Evolutionary conservation across 2,888 invertebrate genomes (phyloP).

Genomic region (Catocala sponsa): DNA sequence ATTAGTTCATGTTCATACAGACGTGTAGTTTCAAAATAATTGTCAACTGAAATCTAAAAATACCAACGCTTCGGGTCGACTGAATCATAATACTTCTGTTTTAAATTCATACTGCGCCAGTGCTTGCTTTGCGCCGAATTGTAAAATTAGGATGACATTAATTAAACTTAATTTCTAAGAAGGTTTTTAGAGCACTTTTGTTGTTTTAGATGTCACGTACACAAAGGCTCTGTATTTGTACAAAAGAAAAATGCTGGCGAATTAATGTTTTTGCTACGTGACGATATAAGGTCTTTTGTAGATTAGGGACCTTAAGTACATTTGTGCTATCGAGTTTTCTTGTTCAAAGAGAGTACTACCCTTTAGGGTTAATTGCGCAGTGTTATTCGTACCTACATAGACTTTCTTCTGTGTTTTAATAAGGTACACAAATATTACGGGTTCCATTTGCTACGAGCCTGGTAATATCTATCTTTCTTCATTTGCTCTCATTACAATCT

Average conservation of each 20-base stretch:
- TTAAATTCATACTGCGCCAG: constrained; percentile 37
- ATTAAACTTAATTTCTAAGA: constrained; percentile 31
- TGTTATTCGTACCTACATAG: too few relatives aligned
- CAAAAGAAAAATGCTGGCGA: constrained; percentile 1
- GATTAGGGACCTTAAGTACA: background rate
- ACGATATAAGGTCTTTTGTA: background rate
- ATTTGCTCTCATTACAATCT: too few relatives aligned
- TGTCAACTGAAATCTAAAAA: constrained; percentile 68
- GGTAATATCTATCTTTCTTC: too few relatives aligned
- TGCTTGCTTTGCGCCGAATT: constrained; percentile 29
- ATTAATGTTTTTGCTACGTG: constrained; percentile 4
- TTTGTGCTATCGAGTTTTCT: too few relatives aligned
- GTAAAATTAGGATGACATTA: constrained; percentile 44
- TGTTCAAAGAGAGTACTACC: too few relatives aligned
- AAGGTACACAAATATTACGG: too few relatives aligned
- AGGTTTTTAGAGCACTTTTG: constrained; percentile 2
- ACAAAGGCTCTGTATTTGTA: constrained; percentile 7
- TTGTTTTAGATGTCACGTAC: constrained; percentile 11
- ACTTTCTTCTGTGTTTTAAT: too few relatives aligned
- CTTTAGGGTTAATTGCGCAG: too few relatives aligned
- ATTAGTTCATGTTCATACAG: constrained; percentile 1
- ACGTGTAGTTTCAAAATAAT: constrained; percentile 52
- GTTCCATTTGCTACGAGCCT: too few relatives aligned
- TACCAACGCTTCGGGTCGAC: constrained; percentile 61
- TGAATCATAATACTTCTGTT: constrained; percentile 60